phyloP scores from a whole-genome alignment of 2,113 vertebrate species.

The Microtus richardsoni region DNA sequence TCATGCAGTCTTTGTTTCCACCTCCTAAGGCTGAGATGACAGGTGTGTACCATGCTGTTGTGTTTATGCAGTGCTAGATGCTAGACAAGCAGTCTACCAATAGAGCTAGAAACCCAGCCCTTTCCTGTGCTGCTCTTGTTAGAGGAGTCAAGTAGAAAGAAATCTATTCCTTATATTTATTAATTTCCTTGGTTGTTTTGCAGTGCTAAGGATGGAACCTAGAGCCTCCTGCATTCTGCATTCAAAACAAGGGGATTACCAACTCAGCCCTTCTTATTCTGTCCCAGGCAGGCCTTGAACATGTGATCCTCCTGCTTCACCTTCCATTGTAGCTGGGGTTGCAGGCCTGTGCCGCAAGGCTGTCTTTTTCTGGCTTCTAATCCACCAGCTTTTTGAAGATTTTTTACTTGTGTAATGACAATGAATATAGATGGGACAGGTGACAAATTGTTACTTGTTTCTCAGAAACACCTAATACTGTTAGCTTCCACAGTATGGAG shows the following conservation, averaged over 20 bases:
- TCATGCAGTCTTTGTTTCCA: neutral
- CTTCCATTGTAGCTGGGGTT: neutral
- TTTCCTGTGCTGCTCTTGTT: neutral
- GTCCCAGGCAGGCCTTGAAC: neutral
- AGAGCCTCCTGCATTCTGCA: neutral
- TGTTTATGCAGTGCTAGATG: neutral
- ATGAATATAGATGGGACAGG: neutral
- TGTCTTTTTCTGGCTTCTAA: constrained; percentile 37
- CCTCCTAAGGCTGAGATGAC: too few species aligned
- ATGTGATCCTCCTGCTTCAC: neutral
- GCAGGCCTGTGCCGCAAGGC: neutral
- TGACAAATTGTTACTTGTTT: neutral
- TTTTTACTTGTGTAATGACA: constrained; percentile 12
- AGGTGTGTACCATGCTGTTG: neutral
- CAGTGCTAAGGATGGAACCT: neutral
- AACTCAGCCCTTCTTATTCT: neutral
- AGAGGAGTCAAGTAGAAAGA: neutral
- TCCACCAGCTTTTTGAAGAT: constrained; percentile 9
- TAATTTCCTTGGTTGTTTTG: neutral
- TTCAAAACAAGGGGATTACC: too few species aligned
- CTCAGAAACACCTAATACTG: constrained; percentile 21
- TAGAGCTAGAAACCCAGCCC: neutral
- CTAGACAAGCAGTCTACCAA: neutral
- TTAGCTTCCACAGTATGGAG: constrained; percentile 52
- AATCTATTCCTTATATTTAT: neutral